Evolutionary conservation across 2,113 vertebrate species (phyloP), one percentile per base, ranked within the genome.

Genomic region (Ondatra zibethicus): DNA sequence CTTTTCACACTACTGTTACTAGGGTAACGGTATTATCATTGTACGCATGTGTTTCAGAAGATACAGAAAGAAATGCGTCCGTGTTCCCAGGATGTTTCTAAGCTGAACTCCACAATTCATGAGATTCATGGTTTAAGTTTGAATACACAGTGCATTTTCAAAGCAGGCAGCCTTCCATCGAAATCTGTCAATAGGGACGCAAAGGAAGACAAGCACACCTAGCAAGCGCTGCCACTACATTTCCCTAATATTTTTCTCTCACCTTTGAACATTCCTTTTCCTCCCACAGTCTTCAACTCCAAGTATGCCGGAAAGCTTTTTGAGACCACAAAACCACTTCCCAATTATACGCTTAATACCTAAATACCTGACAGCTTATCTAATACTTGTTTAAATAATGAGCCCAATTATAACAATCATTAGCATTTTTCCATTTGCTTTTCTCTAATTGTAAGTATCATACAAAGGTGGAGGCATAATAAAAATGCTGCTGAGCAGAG

Each of bases 361-460:
- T 96, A 96, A 97, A 94, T 92, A 88, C 92, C 95, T 88, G 96
- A 92, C 63, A 89, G 82, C 73, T 97, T 97, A 96, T 87, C 96
- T 95, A 96, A 89, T 95, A 86, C 81, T 80, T 94, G 81, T 96
- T 97, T 97, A 97, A 95, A 97, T 96, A 95, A 97, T 94, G 95
- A 97, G 92, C 55, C 81, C 81, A 97, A 97, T 97, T 97, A 96
- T 88, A 96, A 94, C 82, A 80, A 72, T 76, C 86, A 93, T 94
- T 96, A 96, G 81, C 97, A 92, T 87, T 96, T 95, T 93, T 87
- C 87, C 90, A 97, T 97, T 96, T 97, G 72, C 61, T 96, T 11
- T 90, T 95, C 72, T 95, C 94, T 97, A 91, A 96, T 94, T 96
- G 94, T 77, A 66, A 90, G 63, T 25, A 89, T 29, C 89, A 31